Base-by-base conservation (phyloP, 2,113 vertebrate species). In the Vidua macroura region DNA sequence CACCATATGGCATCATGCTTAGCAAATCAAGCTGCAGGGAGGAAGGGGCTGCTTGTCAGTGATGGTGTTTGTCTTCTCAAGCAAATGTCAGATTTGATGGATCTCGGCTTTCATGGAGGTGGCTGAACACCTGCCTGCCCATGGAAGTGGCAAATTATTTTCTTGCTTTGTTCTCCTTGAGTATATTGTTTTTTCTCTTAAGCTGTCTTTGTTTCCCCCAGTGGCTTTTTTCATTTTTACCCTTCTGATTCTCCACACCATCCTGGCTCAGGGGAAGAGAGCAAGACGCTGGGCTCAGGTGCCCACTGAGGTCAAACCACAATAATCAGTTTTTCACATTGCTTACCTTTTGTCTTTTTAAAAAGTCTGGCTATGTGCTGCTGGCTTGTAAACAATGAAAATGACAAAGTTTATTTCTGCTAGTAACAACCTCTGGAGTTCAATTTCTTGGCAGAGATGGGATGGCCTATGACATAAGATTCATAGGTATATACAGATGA, bases 241-340 rank as follows among this genome's bases (percentile, higher is more conserved):
- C 15, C 7, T 89, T 68, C 28, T 41, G 44, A 51, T 82, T 53
- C 30, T 41, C 11, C n/a, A 30, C n/a, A 17, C 7, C 9, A 30
- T n/a, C n/a, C 11, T 13, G 33, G 28, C 10, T 68, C 28, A 24
- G 24, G 13, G 9, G 28, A 74, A 53, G 46, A 6, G 11, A 68
- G 16, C 0, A 0, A 60, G 39, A 15, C 4, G 4, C 28, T 46
- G 6, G 9, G 13, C 7, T 60, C 24, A 60, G 44, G 20, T 25
- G 9, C 39, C 46, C 39, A 31, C 13, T 52, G 44, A 20, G 16
- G 30, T 60, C 25, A 89, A 82, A 60, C 20, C 28, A 41, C 0
- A 0, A 46, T 28, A 66, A 33, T 39, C 56, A 70, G n/a, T 28
- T 67, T 25, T 20, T 80, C 9, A 22, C 19, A n/a, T 6, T 56